phyloP scores from a whole-genome alignment of 1,140 invertebrate genomes.

The Delia radicum region DNA sequence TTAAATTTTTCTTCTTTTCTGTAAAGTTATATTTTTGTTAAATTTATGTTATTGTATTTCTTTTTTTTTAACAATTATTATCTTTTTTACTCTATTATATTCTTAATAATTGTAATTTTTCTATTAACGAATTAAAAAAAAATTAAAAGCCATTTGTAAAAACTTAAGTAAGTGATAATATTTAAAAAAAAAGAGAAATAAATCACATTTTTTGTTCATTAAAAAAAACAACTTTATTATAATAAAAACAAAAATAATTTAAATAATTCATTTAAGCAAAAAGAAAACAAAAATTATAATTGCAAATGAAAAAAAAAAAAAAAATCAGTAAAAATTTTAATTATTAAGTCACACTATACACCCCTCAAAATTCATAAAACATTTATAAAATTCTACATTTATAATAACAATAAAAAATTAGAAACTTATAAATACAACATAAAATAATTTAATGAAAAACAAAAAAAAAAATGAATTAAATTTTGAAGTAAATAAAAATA shows the following conservation, averaged over 20 bases:
- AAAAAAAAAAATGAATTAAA: conserved; percentile 15
- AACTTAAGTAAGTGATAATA: conserved; percentile 21
- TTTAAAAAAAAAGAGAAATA: conserved; percentile 24
- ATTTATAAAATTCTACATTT: conserved; percentile 9
- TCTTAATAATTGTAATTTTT: too few relatives aligned
- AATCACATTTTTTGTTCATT: conserved; percentile 7
- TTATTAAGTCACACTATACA: background rate
- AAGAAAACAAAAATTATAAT: background rate
- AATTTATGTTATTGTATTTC: background rate
- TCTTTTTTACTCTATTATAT: too few relatives aligned
- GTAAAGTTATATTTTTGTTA: background rate
- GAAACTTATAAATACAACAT: conserved; percentile 5
- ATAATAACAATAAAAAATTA: background rate
- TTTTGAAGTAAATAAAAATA: conserved; percentile 23
- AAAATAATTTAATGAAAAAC: conserved; percentile 14
- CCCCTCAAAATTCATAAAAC: background rate
- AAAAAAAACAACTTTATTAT: background rate
- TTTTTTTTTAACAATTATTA: background rate
- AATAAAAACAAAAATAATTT: background rate
- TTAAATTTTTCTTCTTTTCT: background rate
- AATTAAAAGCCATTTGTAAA: conserved; percentile 14
- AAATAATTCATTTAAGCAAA: background rate
- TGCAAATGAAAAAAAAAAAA: conserved; percentile 13
- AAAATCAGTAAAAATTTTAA: conserved; percentile 1
- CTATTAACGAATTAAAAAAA: background rate